Base-by-base conservation (phyloP, 2,113 vertebrate species). In the Rhinopomastus cyanomelas region DNA sequence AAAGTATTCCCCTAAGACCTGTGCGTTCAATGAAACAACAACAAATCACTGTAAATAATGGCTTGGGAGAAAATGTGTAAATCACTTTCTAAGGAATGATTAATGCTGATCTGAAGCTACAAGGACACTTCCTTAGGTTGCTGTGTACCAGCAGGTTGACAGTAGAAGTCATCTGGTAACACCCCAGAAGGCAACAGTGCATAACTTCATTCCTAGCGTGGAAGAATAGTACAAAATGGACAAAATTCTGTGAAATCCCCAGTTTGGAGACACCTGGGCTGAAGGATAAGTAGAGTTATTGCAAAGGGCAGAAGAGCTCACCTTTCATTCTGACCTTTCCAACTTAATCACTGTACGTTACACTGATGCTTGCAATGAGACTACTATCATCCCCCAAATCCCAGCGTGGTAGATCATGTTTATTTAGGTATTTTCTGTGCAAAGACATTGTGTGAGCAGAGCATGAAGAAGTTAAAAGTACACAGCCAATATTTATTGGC, bases 281-380 rank as follows among this genome's bases (percentile, higher is more conserved):
- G 25, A 84, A 60, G 39, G 29, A 64, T 36, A 57, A 42, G 12
- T 16, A 29, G 10, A 59, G 8, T 64, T 73, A 55, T 6, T 62
- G 27, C 0, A 0, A 52, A 57, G 42, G 77, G 12, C 60, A 67
- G 32, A 65, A 81, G 15, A 48, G 3, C 18, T 67, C 18, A 13
- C 59, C 27, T 22, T 71, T 57, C 48, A 2, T 5, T 86, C 32
- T 78, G 37, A 34, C 26, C 22, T 85, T 81, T 78, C 62, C 44
- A 53, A 7, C 16, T 52, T 25, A 46, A 4, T 21, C 1, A 0
- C 10, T 42, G 34, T 5, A 9, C 21, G 0, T 4, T 37, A 15
- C 30, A 16, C 8, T 8, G 23, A 11, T 56, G 26, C 17, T 57
- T 79, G 74, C 10, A 8, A 12, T 6, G 23, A 61, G 26, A 16